Evolutionary conservation across 2,888 invertebrate species (phyloP), one percentile per base, ranked within the genome.

Genomic region (Pseudococcus viburni): DNA sequence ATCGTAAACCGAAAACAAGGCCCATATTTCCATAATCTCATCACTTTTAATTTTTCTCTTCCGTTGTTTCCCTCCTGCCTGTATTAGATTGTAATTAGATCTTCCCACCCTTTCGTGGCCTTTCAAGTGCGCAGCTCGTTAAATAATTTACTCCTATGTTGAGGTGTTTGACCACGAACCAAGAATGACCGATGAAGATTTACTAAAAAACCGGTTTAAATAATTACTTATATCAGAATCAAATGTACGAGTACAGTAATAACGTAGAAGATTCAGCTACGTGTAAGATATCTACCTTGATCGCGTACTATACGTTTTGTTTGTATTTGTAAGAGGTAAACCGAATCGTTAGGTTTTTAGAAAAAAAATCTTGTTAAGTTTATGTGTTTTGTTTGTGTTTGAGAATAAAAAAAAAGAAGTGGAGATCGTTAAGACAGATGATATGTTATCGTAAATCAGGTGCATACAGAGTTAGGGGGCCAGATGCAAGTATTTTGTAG

Each of bases 81-180:
- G 22, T 22, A 22, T 9, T 73, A 33, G 26, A 33, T 11, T 26
- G 33, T 73, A 73, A 73, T 73, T 33, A 73, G 22, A 68, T 22
- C 22, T 26, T 19, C 19, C 55, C n/a, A 6, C 55, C 17, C 55
- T 11, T 55, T 5, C 55, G 5, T 5, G n/a, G 5, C 12, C n/a
- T 7, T 64, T 9, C 11, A 64, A 11, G 64, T 64, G 12, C 26
- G 33, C 33, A 73, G 42, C 80, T 83, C 80, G 80, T 83, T 83
- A 83, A 83, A 83, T 83, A 83, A 83, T 42, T 46, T 46, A 42
- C 80, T 64, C 64, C 8, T 64, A 64, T 64, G 46, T 46, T 46
- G 80, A 83, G 80, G 80, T 83, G 80, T 83, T 83, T 83, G 80
- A 83, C 80, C 80, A 83, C 80, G 46, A 83, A 83, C 26, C 33